Conservation (phyloP, 2,888 invertebrate genomes). For the Phlogophora meticulosa region DNA sequence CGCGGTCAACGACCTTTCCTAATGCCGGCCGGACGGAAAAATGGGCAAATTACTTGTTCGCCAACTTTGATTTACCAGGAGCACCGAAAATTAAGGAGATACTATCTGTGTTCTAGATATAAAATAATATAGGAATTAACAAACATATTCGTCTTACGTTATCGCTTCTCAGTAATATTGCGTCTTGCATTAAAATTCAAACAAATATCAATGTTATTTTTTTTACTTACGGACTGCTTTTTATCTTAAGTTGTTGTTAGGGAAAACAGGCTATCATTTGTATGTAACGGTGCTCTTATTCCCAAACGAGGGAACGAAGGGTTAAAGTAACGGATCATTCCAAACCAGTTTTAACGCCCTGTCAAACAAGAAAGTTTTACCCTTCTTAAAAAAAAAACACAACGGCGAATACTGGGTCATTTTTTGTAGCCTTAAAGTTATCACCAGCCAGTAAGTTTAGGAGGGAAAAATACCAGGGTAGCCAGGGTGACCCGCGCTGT, state of each 20-base stretch:
- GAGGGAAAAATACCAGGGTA: background rate
- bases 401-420: background rate
- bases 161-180: constrained; percentile 34
- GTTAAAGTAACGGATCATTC: constrained; percentile 51
- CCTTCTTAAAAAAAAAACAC: constrained; percentile 11
- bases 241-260: constrained; percentile 1
- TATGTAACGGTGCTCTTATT: constrained; percentile 48
- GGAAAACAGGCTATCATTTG: constrained; percentile 21
- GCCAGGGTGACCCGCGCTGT: no score
- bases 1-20: constrained; percentile 82
- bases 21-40: constrained; percentile 73
- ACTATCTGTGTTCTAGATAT: background rate
- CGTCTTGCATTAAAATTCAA: constrained; percentile 6
- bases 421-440: background rate
- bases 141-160: constrained; percentile 14
- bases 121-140: background rate
- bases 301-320: constrained; percentile 50
- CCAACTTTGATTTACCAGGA: constrained; percentile 54
- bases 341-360: constrained; percentile 48
- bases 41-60: constrained; percentile 63
- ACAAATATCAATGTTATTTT: constrained; percentile 30
- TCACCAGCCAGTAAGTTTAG: background rate
- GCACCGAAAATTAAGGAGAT: constrained; percentile 28
- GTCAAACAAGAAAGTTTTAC: constrained; percentile 7
- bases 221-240: background rate